A percentile compares a stretch with the other conserved stretches of the same genome.
Evolutionary conservation across 2,113 vertebrate genomes (phyloP).

Genomic region (Opisthocomus hoazin): DNA sequence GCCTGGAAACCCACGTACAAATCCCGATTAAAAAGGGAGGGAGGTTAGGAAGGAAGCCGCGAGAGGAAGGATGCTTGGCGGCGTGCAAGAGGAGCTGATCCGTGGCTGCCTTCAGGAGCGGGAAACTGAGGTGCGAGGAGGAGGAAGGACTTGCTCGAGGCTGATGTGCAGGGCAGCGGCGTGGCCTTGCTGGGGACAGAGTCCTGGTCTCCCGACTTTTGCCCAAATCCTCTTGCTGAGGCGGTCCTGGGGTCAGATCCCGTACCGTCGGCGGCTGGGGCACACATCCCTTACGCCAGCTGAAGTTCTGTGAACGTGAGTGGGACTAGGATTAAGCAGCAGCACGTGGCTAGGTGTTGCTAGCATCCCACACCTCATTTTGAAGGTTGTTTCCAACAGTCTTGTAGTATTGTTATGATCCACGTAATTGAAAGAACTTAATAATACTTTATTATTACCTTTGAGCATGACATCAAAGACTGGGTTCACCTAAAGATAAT

Average conservation of each 20-base stretch:
- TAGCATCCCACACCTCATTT: background rate
- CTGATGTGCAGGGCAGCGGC: fast-evolving
- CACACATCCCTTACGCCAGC: background rate
- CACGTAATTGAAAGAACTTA: background rate
- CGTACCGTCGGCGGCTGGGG: background rate
- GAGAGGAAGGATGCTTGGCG: background rate
- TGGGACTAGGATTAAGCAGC: background rate
- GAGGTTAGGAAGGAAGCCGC: background rate
- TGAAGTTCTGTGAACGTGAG: background rate
- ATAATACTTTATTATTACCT: background rate
- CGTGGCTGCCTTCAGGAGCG: background rate
- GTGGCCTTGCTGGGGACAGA: background rate
- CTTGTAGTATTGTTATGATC: background rate
- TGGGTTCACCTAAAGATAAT: background rate
- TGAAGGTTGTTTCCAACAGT: background rate
- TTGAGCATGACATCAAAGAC: background rate
- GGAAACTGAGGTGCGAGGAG: background rate
- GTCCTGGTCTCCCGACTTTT: background rate
- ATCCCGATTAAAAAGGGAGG: background rate
- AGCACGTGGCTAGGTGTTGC: background rate
- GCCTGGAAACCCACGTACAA: conserved; percentile 39
- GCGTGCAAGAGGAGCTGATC: background rate
- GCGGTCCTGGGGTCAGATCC: background rate
- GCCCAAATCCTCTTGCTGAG: background rate
- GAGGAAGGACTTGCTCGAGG: background rate